Evolutionary conservation across 2,113 vertebrate genomes (phyloP).

Genomic region (Semnornis frantzii): DNA sequence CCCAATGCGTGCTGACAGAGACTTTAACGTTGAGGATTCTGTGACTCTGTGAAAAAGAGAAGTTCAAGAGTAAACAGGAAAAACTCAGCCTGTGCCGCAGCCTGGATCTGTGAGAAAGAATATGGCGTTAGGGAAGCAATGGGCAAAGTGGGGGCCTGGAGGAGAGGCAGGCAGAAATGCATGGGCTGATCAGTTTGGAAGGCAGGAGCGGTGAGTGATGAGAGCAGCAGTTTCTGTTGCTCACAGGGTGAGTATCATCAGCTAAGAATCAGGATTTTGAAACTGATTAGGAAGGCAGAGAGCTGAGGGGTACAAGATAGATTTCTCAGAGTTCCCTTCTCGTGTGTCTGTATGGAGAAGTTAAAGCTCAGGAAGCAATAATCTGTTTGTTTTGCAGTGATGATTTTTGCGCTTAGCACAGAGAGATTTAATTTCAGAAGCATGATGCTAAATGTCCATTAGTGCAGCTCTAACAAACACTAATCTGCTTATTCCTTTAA

Average conservation of each 20-base stretch:
- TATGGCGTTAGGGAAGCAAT: not conserved
- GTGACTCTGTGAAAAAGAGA: not conserved
- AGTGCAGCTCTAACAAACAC: not conserved
- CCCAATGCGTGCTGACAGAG: not conserved
- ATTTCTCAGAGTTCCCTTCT: not conserved
- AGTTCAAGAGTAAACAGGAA: not conserved
- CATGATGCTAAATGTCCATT: slow-evolving; percentile 9
- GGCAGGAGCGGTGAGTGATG: not conserved
- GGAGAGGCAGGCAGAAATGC: not conserved
- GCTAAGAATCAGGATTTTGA: not conserved
- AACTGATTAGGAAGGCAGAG: not conserved
- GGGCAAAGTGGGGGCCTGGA: not conserved
- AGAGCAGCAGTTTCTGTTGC: not conserved
- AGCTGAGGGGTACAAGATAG: not conserved
- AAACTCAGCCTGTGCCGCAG: not conserved
- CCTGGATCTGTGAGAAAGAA: not conserved
- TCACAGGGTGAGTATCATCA: not conserved
- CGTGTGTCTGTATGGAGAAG: not conserved
- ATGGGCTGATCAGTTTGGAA: not conserved
- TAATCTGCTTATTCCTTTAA: slow-evolving; percentile 17
- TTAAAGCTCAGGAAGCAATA: slow-evolving; percentile 5
- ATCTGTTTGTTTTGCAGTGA: not conserved
- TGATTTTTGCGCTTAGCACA: slow-evolving; percentile 5
- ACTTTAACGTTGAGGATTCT: not conserved
- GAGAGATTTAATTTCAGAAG: slow-evolving; percentile 17